A percentile compares a stretch with the other conserved stretches of the same genome.
Conservation (phyloP, 2,797 vertebrate species). For the Hemitrygon akajei region DNA sequence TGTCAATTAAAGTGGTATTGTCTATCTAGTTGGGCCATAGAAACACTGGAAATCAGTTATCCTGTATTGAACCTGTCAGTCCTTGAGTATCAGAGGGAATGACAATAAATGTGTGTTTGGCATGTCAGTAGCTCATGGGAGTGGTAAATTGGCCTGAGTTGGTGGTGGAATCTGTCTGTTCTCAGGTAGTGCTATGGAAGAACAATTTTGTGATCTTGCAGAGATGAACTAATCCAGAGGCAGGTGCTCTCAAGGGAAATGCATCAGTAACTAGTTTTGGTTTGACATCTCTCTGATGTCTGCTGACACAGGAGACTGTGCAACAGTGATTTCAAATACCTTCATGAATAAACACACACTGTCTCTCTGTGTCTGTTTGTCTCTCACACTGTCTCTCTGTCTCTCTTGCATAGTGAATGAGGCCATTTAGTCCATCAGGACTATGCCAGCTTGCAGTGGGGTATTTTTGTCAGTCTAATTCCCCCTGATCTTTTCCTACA, state of each 20-base stretch:
- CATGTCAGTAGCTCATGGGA: neutral
- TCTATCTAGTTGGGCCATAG: neutral
- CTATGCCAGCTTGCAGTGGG: too few species aligned
- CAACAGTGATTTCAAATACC: neutral
- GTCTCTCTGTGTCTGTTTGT: too few species aligned
- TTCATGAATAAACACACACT: too few species aligned
- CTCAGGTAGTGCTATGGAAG: neutral
- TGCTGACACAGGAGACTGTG: neutral
- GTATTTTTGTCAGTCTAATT: too few species aligned
- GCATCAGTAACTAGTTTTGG: slow-evolving; percentile 1
- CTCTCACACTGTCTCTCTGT: too few species aligned
- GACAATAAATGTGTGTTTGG: neutral
- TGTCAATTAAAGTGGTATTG: neutral
- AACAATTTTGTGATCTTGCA: neutral
- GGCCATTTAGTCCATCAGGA: too few species aligned
- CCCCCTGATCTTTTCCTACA: too few species aligned
- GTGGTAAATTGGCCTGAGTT: neutral
- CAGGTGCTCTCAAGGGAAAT: neutral
- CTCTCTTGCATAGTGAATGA: too few species aligned
- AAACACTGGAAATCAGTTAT: neutral
- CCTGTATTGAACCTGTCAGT: neutral
- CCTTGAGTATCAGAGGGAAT: neutral
- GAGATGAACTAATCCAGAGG: neutral
- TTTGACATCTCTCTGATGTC: neutral
- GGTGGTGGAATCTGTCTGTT: neutral